Percentiles rank a stretch among this genome's conserved stretches.
Evolutionary conservation across 2,113 vertebrate genomes (phyloP).

Genomic region (Fulica atra): DNA sequence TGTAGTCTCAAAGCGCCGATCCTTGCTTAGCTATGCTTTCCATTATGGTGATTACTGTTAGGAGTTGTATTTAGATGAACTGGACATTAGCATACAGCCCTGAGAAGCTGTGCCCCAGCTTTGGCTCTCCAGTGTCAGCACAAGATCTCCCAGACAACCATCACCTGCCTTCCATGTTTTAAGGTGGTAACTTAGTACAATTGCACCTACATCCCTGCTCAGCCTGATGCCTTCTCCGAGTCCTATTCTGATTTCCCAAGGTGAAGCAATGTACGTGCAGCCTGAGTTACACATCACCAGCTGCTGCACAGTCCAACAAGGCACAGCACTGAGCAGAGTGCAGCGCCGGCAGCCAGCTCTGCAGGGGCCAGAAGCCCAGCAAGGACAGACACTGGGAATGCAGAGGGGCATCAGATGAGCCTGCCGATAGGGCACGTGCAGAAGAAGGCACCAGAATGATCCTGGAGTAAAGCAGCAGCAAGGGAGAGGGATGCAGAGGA

Average conservation of each 20-base stretch:
- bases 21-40: neutral
- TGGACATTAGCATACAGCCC: neutral
- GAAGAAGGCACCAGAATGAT: neutral
- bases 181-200: neutral
- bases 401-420: neutral
- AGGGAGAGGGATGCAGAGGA: neutral
- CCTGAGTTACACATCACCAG: neutral
- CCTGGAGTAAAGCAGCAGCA: neutral
- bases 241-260: accelerated
- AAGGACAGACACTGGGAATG: neutral
- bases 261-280: accelerated
- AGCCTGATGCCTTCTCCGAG: neutral
- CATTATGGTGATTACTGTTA: neutral
- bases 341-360: neutral
- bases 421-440: neutral
- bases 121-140: neutral
- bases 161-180: neutral
- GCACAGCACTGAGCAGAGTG: neutral
- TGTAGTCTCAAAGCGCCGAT: neutral
- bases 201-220: neutral
- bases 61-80: neutral
- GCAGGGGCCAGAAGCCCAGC: neutral
- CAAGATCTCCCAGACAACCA: neutral
- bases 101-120: neutral
- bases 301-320: neutral